These are phyloP conservation scores for Calliphora vicina DNA, from an alignment of 1,140 invertebrate species.

Conservation along the genomic window DNA sequence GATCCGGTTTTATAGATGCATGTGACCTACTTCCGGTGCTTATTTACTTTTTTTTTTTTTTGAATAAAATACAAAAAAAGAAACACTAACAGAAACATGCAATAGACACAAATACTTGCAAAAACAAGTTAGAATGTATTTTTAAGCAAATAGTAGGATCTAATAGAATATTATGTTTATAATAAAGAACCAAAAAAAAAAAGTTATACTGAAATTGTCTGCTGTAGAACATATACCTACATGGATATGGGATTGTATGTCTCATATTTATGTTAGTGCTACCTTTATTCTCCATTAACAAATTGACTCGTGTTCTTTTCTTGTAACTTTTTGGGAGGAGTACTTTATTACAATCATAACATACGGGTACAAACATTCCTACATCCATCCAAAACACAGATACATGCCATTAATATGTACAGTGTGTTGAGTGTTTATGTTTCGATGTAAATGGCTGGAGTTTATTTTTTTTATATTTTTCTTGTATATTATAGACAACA, in stretches of 20 bases:
- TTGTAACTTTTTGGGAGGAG: not conserved
- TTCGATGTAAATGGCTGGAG: not conserved
- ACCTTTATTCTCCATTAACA: not conserved
- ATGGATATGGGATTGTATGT: not conserved
- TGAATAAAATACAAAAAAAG: not conserved
- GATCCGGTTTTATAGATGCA: constrained; percentile 15
- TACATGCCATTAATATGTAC: not conserved
- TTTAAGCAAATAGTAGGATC: not conserved
- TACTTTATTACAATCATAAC: constrained; percentile 6
- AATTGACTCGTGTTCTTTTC: not conserved
- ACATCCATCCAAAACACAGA: not conserved
- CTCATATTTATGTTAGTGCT: not conserved
- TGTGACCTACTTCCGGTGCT: constrained; percentile 15
- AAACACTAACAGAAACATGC: no score
- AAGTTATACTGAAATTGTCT: not conserved
- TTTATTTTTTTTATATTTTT: not conserved
- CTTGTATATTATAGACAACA: not conserved
- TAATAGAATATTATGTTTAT: not conserved
- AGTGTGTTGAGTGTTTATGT: not conserved
- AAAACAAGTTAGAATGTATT: not conserved
- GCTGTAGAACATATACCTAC: not conserved
- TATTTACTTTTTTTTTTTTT: not conserved
- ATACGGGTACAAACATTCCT: not conserved
- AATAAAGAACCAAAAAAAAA: not conserved
- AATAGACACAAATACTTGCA: no score